Conservation (phyloP, 2,113 vertebrate species). For the Mesoclemmys tuberculata region DNA sequence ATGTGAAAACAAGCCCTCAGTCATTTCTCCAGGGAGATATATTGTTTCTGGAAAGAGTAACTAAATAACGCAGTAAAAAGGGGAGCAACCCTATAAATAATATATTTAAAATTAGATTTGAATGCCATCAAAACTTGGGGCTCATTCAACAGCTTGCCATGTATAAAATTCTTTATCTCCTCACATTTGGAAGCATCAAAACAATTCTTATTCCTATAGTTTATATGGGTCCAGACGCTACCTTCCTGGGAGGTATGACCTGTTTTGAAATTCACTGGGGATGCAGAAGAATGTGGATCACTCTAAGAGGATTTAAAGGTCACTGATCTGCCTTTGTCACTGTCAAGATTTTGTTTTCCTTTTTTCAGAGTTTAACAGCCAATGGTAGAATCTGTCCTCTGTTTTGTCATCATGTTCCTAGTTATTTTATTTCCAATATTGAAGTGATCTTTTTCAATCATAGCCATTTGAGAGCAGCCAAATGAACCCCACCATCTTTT, state of each 20-base stretch:
- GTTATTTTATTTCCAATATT: not conserved
- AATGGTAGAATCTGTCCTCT: not conserved
- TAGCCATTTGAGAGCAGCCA: not conserved
- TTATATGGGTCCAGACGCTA: not conserved
- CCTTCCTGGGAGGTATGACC: not conserved
- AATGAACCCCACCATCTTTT: not conserved
- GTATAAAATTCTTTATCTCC: not conserved
- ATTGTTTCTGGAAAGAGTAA: not conserved
- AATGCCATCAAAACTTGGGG: not conserved
- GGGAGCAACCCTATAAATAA: not conserved
- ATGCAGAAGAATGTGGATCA: not conserved
- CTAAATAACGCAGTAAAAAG: not conserved
- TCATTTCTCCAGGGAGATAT: not conserved
- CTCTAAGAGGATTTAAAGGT: not conserved
- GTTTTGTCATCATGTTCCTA: not conserved
- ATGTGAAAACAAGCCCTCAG: not conserved
- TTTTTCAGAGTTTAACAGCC: not conserved
- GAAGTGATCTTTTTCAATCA: slow-evolving; percentile 25
- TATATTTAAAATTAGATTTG: not conserved
- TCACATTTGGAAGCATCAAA: not conserved
- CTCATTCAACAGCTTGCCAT: not conserved
- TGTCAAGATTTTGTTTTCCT: not conserved
- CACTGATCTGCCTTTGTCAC: not conserved
- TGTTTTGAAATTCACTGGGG: not conserved
- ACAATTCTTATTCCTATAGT: not conserved